These are phyloP conservation scores for Pempheris klunzingeri DNA, from an alignment of 2,797 vertebrate species.

Conservation along the genomic window DNA sequence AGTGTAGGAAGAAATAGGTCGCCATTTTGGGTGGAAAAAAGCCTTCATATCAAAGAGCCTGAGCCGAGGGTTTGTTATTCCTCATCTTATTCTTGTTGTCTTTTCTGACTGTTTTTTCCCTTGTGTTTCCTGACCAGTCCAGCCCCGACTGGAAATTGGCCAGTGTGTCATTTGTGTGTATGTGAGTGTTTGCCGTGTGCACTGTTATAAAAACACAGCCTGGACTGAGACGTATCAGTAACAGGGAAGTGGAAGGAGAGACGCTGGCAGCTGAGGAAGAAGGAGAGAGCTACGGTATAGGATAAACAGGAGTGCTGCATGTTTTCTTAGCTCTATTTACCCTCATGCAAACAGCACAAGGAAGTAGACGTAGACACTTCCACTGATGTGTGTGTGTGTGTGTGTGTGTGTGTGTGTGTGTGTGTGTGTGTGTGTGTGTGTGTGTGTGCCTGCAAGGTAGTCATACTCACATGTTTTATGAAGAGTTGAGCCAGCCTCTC, in stretches of 20 bases:
- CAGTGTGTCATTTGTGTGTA: constrained; percentile 47
- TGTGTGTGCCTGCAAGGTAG: constrained; percentile 9
- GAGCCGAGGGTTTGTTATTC: constrained; percentile 67
- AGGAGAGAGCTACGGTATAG: constrained; percentile 30
- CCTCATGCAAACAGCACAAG: constrained; percentile 59
- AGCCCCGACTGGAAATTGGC: constrained; percentile 53
- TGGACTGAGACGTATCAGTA: constrained; percentile 69
- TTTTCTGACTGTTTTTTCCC: constrained; percentile 74
- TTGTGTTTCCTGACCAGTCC: constrained; percentile 71
- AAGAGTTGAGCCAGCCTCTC: constrained; percentile 97
- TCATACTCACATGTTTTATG: constrained; percentile 95
- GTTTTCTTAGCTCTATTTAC: constrained; percentile 66
- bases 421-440: constrained; percentile 18
- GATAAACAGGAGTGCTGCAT: constrained; percentile 64
- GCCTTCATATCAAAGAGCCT: constrained; percentile 63
- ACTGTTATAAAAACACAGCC: constrained; percentile 60
- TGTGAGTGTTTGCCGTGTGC: constrained; percentile 45
- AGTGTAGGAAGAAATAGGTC: constrained; percentile 29
- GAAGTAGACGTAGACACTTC: constrained; percentile 54
- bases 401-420: constrained; percentile 32
- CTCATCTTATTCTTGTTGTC: constrained; percentile 64
- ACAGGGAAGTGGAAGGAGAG: constrained; percentile 67
- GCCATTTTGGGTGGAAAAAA: constrained; percentile 48
- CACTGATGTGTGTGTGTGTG: constrained; percentile 16
- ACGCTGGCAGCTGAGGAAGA: constrained; percentile 43